These are phyloP conservation scores for Seriola rivoliana DNA, from an alignment of 2,113 vertebrate genomes.

Conservation along the genomic window DNA sequence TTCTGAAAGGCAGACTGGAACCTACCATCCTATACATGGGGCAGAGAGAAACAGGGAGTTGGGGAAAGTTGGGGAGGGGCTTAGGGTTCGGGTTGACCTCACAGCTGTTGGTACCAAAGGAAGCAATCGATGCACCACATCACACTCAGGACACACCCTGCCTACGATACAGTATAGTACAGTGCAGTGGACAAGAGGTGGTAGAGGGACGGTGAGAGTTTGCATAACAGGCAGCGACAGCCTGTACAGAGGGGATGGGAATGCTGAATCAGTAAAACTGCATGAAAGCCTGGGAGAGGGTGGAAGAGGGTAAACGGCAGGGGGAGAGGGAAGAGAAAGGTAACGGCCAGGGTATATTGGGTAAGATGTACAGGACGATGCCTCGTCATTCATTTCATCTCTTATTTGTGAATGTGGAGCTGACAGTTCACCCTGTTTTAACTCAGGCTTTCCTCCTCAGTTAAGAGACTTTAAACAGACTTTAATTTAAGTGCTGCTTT, in stretches of 20 bases:
- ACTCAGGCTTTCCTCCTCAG: slow-evolving; percentile 2
- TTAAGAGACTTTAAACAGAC: slow-evolving; percentile 30
- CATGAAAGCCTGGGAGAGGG: slow-evolving; percentile 70
- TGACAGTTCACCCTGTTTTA: slow-evolving; percentile 27
- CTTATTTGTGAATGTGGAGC: slow-evolving; percentile 25
- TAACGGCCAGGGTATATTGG: slow-evolving; percentile 47
- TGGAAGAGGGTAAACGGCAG: slow-evolving; percentile 59
- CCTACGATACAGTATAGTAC: slow-evolving; percentile 33
- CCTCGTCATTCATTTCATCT: slow-evolving; percentile 29
- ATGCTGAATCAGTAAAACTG: slow-evolving; percentile 78
- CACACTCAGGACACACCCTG: slow-evolving; percentile 65
- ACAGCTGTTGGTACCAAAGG: slow-evolving; percentile 50
- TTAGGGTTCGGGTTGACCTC: slow-evolving; percentile 38
- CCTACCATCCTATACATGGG: slow-evolving; percentile 77
- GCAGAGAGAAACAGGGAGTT: slow-evolving; percentile 45
- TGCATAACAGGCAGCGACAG: slow-evolving; percentile 51
- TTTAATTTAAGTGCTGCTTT: slow-evolving; percentile 17
- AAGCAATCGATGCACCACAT: slow-evolving; percentile 52
- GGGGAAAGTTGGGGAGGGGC: slow-evolving; percentile 41
- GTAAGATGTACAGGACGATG: slow-evolving; percentile 53
- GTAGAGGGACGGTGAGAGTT: slow-evolving; percentile 64
- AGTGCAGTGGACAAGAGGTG: slow-evolving; percentile 65
- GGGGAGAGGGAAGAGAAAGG: slow-evolving; percentile 53
- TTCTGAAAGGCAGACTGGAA: slow-evolving; percentile 78
- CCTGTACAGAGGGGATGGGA: slow-evolving; percentile 64